Evolutionary conservation across 1,140 invertebrate genomes (phyloP), one percentile per base, ranked within the genome.

Genomic region (Manduca sexta): DNA sequence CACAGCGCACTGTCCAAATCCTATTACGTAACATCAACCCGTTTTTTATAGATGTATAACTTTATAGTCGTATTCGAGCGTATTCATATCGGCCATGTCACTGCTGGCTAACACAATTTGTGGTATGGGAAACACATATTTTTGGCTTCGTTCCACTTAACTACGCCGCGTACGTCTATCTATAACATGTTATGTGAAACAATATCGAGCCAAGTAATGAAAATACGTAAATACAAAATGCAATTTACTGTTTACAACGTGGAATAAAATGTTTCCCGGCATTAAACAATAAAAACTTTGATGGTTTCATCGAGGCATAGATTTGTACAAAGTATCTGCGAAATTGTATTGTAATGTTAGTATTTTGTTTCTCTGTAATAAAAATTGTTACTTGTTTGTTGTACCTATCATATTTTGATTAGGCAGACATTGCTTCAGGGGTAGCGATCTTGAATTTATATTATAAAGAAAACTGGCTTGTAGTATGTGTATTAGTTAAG

Each of bases 291-390:
- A 45, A 45, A 44, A 45, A 45, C 43, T 45, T 45, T 45, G 43
- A 33, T 30, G 43, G 15, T 35, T 60, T 54, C 55, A 52, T 59
- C 56, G 50, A 44, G 46, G 56, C 59, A 66, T 56, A 53, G 46
- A 57, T 26, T 26, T 26, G 8, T 26, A 26, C 1, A 26, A 40
- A 12, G 11, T 17, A 40, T 17, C 7, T 14, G 7, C 15, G 5
- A 17, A 17, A 14, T 15, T 40, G 15, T 40, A 14, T 35, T n/a
- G 11, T 34, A 14, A n/a, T n/a, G 4, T 35, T 11, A 5, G 5
- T 35, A 35, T 7, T 35, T 26, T 26, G 21, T 26, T 26, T 26
- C 21, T 26, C 21, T 3, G 21, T 26, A 26, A 26, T 26, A 26
- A 26, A 26, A 8, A 26, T 26, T 26, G 21, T 26, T 26, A 26